Conservation (phyloP, 2,113 vertebrate genomes). For the Crypturellus undulatus region DNA sequence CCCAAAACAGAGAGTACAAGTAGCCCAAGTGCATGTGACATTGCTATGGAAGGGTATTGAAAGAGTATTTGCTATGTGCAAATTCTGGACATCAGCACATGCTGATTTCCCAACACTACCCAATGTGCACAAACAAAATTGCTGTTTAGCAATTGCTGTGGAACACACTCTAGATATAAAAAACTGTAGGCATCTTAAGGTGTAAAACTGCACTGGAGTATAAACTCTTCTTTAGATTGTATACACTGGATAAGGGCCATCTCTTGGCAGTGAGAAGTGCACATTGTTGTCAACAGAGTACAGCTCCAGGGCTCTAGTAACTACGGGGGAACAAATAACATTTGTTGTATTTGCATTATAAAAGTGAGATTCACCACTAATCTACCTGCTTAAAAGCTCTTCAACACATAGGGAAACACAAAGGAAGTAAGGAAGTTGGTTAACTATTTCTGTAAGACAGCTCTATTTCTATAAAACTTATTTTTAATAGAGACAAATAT, state of each 20-base stretch:
- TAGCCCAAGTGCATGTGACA: neutral
- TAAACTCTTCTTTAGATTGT: neutral
- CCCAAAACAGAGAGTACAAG: neutral
- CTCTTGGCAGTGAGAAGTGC: neutral
- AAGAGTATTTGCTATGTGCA: neutral
- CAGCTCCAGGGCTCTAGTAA: neutral
- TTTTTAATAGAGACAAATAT: neutral
- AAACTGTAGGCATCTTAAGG: neutral
- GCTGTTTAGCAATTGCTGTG: neutral
- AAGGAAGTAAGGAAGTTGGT: neutral
- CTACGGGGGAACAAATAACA: neutral
- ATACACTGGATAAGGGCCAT: neutral
- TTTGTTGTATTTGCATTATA: conserved; percentile 31
- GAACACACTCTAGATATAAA: neutral
- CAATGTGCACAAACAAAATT: neutral
- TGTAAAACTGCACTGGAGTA: neutral
- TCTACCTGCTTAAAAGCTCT: neutral
- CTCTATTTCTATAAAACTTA: neutral
- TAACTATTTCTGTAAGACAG: neutral
- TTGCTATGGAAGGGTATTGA: neutral
- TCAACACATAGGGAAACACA: neutral
- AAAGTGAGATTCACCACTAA: neutral
- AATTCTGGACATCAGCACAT: neutral
- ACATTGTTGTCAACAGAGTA: neutral
- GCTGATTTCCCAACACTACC: neutral